A percentile compares a stretch with the other conserved stretches of the same genome.
phyloP scores from a whole-genome alignment of 2,888 invertebrate genomes.

The Sepiola atlantica region DNA sequence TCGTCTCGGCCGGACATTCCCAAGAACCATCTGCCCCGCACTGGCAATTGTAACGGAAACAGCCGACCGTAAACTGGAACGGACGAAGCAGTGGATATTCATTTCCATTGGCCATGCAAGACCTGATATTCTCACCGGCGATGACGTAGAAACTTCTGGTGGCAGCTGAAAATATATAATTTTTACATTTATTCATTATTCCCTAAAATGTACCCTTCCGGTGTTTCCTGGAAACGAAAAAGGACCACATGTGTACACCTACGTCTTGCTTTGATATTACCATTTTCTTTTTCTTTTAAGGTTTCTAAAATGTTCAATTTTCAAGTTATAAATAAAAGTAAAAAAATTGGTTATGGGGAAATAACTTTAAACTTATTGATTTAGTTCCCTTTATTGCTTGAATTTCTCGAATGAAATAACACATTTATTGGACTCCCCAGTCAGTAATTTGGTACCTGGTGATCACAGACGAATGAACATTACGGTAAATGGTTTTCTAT shows the following conservation, averaged over 20 bases:
- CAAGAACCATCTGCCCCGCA: slow-evolving; percentile 65
- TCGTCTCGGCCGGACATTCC: slow-evolving; percentile 59
- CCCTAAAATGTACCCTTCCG: slow-evolving; percentile 53
- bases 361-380: no score
- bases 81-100: slow-evolving; percentile 40
- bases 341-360: no score
- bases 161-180: not conserved
- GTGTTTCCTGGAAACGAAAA: slow-evolving; percentile 57
- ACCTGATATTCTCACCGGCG: slow-evolving; percentile 50
- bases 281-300: no score
- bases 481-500: no score
- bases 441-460: no score
- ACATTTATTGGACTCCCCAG: no score
- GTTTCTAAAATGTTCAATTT: no score
- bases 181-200: not conserved
- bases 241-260: slow-evolving; percentile 45
- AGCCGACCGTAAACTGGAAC: slow-evolving; percentile 61
- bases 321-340: no score
- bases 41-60: slow-evolving; percentile 61
- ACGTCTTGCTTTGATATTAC: no score
- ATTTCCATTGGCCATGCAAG: slow-evolving; percentile 55
- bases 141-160: not conserved
- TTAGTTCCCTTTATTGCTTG: no score
- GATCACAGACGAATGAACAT: no score
- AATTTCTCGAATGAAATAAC: no score